phyloP scores from a whole-genome alignment of 2,113 vertebrate species.

The Bubo bubo region DNA sequence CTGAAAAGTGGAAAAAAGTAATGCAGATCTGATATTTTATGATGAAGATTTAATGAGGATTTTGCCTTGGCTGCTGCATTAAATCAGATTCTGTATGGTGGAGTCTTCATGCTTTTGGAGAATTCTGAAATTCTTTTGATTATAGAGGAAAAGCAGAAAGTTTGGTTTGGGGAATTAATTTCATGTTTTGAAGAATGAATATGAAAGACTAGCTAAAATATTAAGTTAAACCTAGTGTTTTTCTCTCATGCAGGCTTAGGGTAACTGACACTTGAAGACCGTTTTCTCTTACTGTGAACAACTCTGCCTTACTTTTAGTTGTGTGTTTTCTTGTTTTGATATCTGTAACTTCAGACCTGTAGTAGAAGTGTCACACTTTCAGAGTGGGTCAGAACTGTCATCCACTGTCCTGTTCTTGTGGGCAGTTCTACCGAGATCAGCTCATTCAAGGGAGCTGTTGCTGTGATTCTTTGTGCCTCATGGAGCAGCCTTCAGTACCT shows the following conservation, averaged over 20 bases:
- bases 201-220: background rate
- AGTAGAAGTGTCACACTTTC: background rate
- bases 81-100: background rate
- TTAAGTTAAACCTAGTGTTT: background rate
- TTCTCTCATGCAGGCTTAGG: background rate
- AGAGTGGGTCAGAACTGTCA: background rate
- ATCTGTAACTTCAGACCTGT: too few relatives aligned
- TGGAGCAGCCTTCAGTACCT: too few relatives aligned
- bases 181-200: background rate
- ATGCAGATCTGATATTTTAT: background rate
- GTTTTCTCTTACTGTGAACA: background rate
- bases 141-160: background rate
- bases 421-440: rapidly evolving
- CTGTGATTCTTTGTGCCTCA: background rate
- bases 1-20: background rate
- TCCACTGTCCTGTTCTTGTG: too few relatives aligned
- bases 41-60: background rate
- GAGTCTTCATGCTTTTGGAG: background rate
- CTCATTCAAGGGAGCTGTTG: background rate
- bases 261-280: background rate
- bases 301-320: rapidly evolving
- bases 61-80: background rate
- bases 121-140: background rate
- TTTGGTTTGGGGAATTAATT: background rate
- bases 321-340: background rate